phyloP scores from a whole-genome alignment of 2,113 vertebrate species.

The Phoenicopterus ruber region DNA sequence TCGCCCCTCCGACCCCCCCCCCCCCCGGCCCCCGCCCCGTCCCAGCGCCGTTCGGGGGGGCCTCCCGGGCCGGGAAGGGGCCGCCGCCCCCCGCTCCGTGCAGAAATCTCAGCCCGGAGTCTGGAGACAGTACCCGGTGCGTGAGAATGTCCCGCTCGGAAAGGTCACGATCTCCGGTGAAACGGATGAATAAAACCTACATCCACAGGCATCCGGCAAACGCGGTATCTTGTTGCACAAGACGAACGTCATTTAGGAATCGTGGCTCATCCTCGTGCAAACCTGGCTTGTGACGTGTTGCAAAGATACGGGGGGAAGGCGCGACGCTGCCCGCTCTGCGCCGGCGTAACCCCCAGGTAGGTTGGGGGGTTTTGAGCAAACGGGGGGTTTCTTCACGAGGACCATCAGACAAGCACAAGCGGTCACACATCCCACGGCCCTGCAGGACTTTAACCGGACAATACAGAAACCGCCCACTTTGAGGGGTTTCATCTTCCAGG shows the following conservation, averaged over 20 bases:
- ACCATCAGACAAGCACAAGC: neutral
- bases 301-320: neutral
- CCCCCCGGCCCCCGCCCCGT: neutral
- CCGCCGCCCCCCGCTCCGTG: neutral
- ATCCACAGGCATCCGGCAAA: fast-evolving
- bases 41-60: too few species aligned
- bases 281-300: neutral
- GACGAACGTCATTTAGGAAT: too few species aligned
- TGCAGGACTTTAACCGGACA: neutral
- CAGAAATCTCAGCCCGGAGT: too few species aligned
- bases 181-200: fast-evolving
- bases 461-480: fast-evolving
- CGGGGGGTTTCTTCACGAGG: neutral
- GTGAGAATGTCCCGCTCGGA: neutral
- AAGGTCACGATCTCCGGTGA: neutral
- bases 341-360: too few species aligned
- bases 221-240: fast-evolving
- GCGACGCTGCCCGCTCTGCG: fast-evolving
- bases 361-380: too few species aligned
- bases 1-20: too few species aligned
- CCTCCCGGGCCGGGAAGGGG: neutral
- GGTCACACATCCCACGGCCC: neutral
- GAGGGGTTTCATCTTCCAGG: neutral
- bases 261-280: neutral
- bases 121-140: fast-evolving